Conservation (phyloP, 2,113 vertebrate species). For the Brachyhypopomus occidentalis region DNA sequence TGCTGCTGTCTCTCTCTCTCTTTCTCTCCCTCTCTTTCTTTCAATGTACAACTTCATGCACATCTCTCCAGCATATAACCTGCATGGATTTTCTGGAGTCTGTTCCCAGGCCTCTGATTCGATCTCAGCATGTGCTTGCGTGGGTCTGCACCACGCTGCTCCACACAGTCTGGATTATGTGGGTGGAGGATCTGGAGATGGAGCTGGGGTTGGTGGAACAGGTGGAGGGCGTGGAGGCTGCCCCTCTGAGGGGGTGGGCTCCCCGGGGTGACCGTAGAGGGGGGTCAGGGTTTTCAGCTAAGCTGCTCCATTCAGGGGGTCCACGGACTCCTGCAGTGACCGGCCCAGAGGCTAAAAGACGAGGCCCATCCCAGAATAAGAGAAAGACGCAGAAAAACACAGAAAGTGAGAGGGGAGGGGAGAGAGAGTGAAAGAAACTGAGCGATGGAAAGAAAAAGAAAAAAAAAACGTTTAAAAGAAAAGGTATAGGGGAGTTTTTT, state of each 20-base stretch:
- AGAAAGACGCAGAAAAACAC: constrained; percentile 49
- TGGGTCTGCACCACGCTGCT: constrained; percentile 41
- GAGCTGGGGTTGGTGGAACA: constrained; percentile 3
- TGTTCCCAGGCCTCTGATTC: background rate
- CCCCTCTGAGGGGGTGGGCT: constrained; percentile 34
- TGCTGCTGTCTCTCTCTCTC: constrained; percentile 13
- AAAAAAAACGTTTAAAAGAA: constrained; percentile 44
- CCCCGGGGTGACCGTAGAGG: constrained; percentile 39
- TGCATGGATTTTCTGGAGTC: too few relatives aligned
- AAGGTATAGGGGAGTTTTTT: constrained; percentile 17
- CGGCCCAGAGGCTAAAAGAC: constrained; percentile 58
- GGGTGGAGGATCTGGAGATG: constrained; percentile 22
- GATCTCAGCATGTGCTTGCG: constrained; percentile 41
- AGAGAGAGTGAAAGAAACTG: background rate
- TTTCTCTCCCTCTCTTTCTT: background rate
- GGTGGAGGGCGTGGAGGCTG: constrained; percentile 27
- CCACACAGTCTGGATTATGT: constrained; percentile 40
- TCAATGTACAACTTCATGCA: too few relatives aligned
- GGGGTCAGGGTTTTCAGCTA: constrained; percentile 18
- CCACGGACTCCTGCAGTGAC: constrained; percentile 59
- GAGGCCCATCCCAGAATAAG: constrained; percentile 23
- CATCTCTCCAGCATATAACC: too few relatives aligned
- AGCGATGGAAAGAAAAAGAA: background rate
- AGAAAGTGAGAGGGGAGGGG: background rate
- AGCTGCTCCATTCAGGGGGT: constrained; percentile 64